Evolutionary conservation across 2,888 invertebrate species (phyloP), one percentile per base, ranked within the genome.

Genomic region (Leuctra nigra): DNA sequence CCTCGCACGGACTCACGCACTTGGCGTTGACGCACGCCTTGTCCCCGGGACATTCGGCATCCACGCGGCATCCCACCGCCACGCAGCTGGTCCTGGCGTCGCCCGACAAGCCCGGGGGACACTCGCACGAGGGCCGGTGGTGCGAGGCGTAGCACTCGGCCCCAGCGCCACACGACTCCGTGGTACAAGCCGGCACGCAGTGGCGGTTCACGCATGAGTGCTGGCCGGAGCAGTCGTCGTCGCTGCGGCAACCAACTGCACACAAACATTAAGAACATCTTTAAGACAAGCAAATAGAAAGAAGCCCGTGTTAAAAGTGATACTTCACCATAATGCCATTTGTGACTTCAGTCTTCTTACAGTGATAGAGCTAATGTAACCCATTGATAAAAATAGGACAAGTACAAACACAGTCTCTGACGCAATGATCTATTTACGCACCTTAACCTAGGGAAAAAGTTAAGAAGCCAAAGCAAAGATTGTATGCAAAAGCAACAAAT

Each of bases 111-210:
- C 91, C 91, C 36, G 87, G 82, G 53, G 82, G 81, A 72, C 93
- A 94, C 64, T 87, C 86, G 67, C 94, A 94, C 1, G 89, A 79
- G 0, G 90, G 86, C 44, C 85, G 81, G 70, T 94, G 92, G 65
- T 87, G 83, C 39, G 83, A 75, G 13, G 87, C 90, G 60, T 86
- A 82, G 67, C 94, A 94, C 64, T 84, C 80, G 0, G 93, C 90
- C 54, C 82, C 80, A 48, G 78, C 76, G 54, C 90, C 92, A 66
- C 93, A 94, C 9, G 82, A 71, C 61, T 87, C 82, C 1, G 81
- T 76, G 23, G 82, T 77, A 67, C 93, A 93, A 6, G 85, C 91
- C 35, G 90, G 86, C 39, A 90, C 78, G 67, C 93, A 93, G 59
- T 86, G 84, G 67, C 83, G 81, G 68, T 91, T 90, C 29, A 89